Percentiles rank a stretch among this genome's conserved stretches.
Conservation (phyloP, 2,888 invertebrate genomes). For the Tridacna gigas region DNA sequence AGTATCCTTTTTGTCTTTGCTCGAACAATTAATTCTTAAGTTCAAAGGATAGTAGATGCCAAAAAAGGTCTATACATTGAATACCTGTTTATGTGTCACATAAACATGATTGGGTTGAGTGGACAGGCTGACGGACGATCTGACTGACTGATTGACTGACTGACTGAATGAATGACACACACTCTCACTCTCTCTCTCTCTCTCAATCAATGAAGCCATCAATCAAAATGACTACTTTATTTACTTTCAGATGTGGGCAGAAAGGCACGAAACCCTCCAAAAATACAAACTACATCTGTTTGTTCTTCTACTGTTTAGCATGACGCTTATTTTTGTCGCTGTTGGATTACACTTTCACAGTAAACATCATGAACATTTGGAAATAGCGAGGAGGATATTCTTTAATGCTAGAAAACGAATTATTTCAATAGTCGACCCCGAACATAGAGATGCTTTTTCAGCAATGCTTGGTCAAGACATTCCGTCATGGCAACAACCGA, state of each 20-base stretch:
- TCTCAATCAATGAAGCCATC: no score
- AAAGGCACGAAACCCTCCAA: conserved; percentile 62
- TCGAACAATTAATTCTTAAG: no score
- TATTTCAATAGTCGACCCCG: conserved; percentile 63
- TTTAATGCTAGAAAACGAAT: conserved; percentile 69
- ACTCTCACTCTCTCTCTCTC: no score
- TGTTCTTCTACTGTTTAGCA: conserved; percentile 72
- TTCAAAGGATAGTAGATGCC: no score
- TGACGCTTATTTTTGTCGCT: conserved; percentile 72
- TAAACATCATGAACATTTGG: conserved; percentile 64
- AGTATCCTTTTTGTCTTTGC: no score
- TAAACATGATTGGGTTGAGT: no score
- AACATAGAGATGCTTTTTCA: conserved; percentile 57
- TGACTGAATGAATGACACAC: no score
- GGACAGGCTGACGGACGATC: no score
- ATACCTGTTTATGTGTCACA: no score
- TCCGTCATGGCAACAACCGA: conserved; percentile 76
- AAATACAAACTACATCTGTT: conserved; percentile 75
- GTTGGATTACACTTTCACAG: conserved; percentile 76
- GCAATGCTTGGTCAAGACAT: conserved; percentile 71
- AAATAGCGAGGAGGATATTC: conserved; percentile 72
- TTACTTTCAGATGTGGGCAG: conserved; percentile 67
- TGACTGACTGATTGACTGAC: no score
- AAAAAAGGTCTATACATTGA: no score
- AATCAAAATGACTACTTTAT: no score